phyloP scores from a whole-genome alignment of 2,888 invertebrate species.

The Celastrina argiolus region DNA sequence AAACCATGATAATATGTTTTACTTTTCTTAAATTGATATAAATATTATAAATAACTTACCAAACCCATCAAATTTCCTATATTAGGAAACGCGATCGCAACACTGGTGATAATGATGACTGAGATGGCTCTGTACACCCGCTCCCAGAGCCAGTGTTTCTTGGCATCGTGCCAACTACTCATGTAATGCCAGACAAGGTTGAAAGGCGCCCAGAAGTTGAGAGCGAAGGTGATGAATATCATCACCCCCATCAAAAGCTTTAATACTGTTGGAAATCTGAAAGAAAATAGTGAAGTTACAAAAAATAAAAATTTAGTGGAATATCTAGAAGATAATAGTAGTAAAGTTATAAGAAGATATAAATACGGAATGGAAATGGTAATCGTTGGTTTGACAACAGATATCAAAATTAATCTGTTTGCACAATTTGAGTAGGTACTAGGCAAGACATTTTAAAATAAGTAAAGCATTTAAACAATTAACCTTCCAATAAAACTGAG shows the following conservation, averaged over 20 bases:
- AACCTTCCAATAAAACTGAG: too few relatives aligned
- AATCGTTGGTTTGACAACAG: too few relatives aligned
- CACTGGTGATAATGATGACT: constrained; percentile 51
- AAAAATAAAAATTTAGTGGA: too few relatives aligned
- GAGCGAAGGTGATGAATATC: constrained; percentile 68
- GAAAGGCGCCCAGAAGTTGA: constrained; percentile 71
- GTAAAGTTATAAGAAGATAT: not conserved
- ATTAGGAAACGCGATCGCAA: constrained; percentile 65
- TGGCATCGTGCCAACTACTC: constrained; percentile 49
- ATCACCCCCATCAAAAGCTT: constrained; percentile 64
- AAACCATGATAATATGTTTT: too few relatives aligned
- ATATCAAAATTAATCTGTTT: too few relatives aligned
- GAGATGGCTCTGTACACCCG: constrained; percentile 55
- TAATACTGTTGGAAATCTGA: constrained; percentile 60
- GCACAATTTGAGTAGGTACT: too few relatives aligned
- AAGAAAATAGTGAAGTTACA: too few relatives aligned
- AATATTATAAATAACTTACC: constrained; percentile 41
- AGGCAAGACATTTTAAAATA: too few relatives aligned
- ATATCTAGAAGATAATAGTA: too few relatives aligned
- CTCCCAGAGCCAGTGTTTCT: constrained; percentile 63
- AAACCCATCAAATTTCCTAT: constrained; percentile 68
- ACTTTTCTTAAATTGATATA: too few relatives aligned
- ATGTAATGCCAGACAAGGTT: constrained; percentile 67
- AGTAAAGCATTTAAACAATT: too few relatives aligned
- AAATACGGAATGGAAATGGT: too few relatives aligned